A percentile compares a stretch with the other conserved stretches of the same genome.
Evolutionary conservation across 1,140 invertebrate genomes (phyloP).

Genomic region (Listronotus bonariensis): DNA sequence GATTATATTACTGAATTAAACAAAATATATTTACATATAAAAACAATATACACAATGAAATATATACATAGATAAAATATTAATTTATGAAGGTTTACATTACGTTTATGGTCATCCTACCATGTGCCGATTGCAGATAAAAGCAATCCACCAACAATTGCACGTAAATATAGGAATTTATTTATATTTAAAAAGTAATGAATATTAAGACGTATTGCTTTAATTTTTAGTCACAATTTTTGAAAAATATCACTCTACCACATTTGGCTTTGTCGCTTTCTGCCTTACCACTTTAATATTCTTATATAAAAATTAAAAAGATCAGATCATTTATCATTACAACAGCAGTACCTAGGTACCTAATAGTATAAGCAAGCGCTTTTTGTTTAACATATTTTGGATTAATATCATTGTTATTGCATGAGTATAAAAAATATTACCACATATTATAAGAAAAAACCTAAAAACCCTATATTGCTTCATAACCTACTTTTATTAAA

Average conservation of each 20-base stretch:
- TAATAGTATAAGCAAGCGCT: conserved; percentile 1
- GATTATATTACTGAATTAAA: conserved; percentile 55
- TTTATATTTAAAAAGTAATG: conserved; percentile 51
- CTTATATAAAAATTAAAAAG: conserved; percentile 34
- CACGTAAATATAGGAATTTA: conserved; percentile 43
- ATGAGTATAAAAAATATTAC: not conserved
- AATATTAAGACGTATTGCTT: conserved; percentile 70
- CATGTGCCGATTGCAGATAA: conserved; percentile 40
- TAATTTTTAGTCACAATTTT: conserved; percentile 64
- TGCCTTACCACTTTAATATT: conserved; percentile 17
- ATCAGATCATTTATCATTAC: conserved; percentile 53
- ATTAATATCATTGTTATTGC: not conserved
- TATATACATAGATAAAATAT: conserved; percentile 54
- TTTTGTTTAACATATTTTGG: not conserved
- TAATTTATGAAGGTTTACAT: conserved; percentile 43
- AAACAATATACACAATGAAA: conserved; percentile 57
- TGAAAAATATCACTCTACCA: conserved; percentile 67
- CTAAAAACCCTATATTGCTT: too few species aligned
- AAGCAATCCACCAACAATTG: conserved; percentile 48
- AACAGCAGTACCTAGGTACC: conserved; percentile 51
- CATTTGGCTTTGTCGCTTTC: conserved; percentile 47
- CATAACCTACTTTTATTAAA: conserved; percentile 1
- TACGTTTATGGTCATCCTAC: conserved; percentile 35
- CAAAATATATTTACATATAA: conserved; percentile 56
- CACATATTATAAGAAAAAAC: too few species aligned